A percentile compares a stretch with the other conserved stretches of the same genome.
Evolutionary conservation across 2,888 invertebrate species (phyloP).

Genomic region (Dynastes tityus): DNA sequence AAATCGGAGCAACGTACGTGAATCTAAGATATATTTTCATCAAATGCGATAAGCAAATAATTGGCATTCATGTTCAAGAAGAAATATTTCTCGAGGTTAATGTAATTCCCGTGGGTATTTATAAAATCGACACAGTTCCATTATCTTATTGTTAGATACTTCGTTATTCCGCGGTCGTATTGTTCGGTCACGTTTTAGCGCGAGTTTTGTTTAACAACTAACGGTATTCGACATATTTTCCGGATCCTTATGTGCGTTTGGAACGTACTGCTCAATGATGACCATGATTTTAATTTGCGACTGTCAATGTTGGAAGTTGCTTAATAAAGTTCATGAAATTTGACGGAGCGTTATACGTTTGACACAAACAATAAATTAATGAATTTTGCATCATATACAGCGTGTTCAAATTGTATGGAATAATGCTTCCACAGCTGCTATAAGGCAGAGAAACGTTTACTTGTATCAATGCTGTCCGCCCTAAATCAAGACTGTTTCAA

Average conservation of each 20-base stretch:
- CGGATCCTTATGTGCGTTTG: slow-evolving; percentile 10
- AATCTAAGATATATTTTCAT: neutral
- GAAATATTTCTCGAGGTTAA: slow-evolving; percentile 20
- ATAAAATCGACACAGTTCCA: slow-evolving; percentile 21
- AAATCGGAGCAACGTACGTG: neutral
- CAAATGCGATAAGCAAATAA: slow-evolving; percentile 1
- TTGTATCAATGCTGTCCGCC: too few relatives aligned
- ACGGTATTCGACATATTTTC: slow-evolving; percentile 34
- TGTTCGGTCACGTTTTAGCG: slow-evolving; percentile 28
- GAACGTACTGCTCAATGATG: slow-evolving; percentile 1
- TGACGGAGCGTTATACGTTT: too few relatives aligned
- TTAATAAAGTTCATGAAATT: neutral
- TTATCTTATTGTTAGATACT: neutral
- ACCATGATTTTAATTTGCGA: slow-evolving; percentile 11
- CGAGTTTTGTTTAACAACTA: slow-evolving; percentile 35
- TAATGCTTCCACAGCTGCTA: too few relatives aligned
- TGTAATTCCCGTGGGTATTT: neutral
- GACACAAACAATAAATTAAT: too few relatives aligned
- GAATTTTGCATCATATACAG: too few relatives aligned
- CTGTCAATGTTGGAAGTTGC: slow-evolving; percentile 15
- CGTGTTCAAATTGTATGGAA: too few relatives aligned
- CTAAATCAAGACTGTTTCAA: too few relatives aligned
- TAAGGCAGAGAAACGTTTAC: too few relatives aligned
- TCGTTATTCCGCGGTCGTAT: slow-evolving; percentile 27
- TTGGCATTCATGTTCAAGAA: neutral